phyloP scores from a whole-genome alignment of 1,140 invertebrate species.

The Rhynchophorus ferrugineus region DNA sequence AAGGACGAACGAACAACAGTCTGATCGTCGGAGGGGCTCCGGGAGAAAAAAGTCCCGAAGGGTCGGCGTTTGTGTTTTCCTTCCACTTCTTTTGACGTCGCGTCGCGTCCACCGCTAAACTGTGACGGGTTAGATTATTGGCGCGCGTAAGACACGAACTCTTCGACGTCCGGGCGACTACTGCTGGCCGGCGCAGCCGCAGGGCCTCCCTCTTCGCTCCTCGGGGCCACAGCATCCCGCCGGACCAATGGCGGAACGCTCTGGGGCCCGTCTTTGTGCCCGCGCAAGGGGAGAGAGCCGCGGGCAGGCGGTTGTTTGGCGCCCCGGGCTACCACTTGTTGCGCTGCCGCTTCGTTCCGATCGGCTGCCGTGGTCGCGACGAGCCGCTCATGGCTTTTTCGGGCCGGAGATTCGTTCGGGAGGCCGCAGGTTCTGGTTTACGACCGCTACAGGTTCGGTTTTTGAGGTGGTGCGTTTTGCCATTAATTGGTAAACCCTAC shows the following conservation, averaged over 20 bases:
- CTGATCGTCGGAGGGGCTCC: no score
- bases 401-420: conserved; percentile 1
- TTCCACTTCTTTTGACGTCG: no score
- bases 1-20: no score
- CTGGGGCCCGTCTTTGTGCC: conserved; percentile 25
- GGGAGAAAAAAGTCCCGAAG: no score
- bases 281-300: conserved; percentile 18
- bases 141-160: conserved; percentile 26
- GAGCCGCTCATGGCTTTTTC: not conserved
- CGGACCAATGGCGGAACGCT: conserved; percentile 33
- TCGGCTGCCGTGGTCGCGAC: not conserved
- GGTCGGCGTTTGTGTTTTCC: no score
- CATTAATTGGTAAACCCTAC: no score
- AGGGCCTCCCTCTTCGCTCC: conserved; percentile 32
- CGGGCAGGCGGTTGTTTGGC: conserved; percentile 22
- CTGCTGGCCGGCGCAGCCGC: conserved; percentile 36
- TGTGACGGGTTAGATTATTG: no score
- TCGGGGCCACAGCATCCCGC: conserved; percentile 31
- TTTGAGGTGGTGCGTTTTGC: not conserved
- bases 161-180: conserved; percentile 32
- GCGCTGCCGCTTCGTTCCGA: conserved; percentile 12
- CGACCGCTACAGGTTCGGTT: not conserved
- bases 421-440: not conserved
- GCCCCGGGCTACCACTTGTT: conserved; percentile 31
- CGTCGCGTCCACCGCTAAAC: no score